Conservation (phyloP, 2,888 invertebrate species). For the Luperina nickerlii region DNA sequence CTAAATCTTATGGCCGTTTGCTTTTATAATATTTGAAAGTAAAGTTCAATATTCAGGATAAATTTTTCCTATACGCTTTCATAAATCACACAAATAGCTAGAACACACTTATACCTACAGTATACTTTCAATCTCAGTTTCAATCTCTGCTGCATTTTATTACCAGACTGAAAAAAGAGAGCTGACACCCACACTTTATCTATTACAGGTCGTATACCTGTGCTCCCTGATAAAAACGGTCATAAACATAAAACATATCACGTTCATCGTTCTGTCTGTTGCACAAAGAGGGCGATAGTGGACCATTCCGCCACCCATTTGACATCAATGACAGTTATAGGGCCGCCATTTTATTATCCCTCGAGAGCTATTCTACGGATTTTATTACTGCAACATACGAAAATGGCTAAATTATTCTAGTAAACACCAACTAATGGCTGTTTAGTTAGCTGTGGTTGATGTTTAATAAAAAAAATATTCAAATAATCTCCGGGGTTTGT, state of each 20-base stretch:
- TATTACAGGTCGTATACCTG: slow-evolving; percentile 61
- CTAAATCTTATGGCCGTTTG: slow-evolving; percentile 2
- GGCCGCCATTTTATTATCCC: slow-evolving; percentile 67
- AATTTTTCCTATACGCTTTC: not conserved
- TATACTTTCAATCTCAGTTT: slow-evolving; percentile 12
- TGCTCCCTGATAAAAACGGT: slow-evolving; percentile 59
- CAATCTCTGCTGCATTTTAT: slow-evolving; percentile 27
- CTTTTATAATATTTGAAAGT: not conserved
- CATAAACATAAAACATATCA: slow-evolving; percentile 66
- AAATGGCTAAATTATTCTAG: slow-evolving; percentile 72
- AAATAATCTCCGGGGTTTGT: slow-evolving; percentile 25
- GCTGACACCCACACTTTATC: slow-evolving; percentile 21
- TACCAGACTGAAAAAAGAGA: slow-evolving; percentile 23
- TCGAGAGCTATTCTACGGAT: slow-evolving; percentile 62
- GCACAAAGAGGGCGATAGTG: slow-evolving; percentile 61
- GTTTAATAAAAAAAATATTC: slow-evolving; percentile 40
- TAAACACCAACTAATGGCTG: slow-evolving; percentile 64
- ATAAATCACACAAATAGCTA: slow-evolving; percentile 1
- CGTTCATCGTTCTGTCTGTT: slow-evolving; percentile 55
- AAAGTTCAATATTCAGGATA: not conserved
- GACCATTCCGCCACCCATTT: slow-evolving; percentile 68
- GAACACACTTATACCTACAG: not conserved
- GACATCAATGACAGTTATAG: slow-evolving; percentile 64
- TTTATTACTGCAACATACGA: slow-evolving; percentile 70
- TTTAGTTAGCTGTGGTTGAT: slow-evolving; percentile 44